These are phyloP conservation scores for Lutraria rhynchaena DNA, from an alignment of 1,140 invertebrate species.

Conservation along the genomic window DNA sequence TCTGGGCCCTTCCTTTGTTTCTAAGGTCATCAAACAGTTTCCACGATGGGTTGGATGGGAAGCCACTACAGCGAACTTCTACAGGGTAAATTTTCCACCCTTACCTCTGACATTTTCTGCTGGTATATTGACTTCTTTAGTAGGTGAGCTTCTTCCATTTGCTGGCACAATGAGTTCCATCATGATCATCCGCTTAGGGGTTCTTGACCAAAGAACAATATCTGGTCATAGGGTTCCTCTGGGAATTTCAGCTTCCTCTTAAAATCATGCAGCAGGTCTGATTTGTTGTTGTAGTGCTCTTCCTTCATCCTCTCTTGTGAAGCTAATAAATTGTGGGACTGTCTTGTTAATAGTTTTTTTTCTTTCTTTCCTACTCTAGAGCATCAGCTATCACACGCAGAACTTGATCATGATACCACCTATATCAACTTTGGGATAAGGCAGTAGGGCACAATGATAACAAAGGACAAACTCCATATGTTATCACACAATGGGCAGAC, in stretches of 20 bases:
- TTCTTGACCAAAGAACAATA: conserved; percentile 28
- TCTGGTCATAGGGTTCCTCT: conserved; percentile 36
- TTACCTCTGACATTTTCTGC: conserved; percentile 8
- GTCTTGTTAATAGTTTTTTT: background rate
- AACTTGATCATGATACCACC: conserved; percentile 26
- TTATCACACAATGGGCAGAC: conserved; percentile 17
- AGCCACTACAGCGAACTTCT: conserved; percentile 50
- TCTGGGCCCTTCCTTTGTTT: background rate
- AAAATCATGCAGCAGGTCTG: conserved; percentile 15
- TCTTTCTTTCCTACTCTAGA: conserved; percentile 4
- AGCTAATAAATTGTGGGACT: background rate
- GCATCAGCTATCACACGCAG: conserved; percentile 19
- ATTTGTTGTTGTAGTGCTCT: conserved; percentile 2
- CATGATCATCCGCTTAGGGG: conserved; percentile 15
- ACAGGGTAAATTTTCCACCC: conserved; percentile 54
- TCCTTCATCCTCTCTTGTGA: conserved; percentile 12
- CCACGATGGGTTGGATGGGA: conserved; percentile 34
- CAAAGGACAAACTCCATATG: background rate
- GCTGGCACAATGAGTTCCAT: conserved; percentile 36
- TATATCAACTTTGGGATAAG: conserved; percentile 6
- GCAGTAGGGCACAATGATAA: conserved; percentile 6
- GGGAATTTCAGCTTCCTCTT: conserved; percentile 24
- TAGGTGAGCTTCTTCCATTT: conserved; percentile 23
- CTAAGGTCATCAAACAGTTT: conserved; percentile 8
- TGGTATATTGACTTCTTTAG: conserved; percentile 30